phyloP scores from a whole-genome alignment of 2,113 vertebrate species.

The Pleuronectes platessa region DNA sequence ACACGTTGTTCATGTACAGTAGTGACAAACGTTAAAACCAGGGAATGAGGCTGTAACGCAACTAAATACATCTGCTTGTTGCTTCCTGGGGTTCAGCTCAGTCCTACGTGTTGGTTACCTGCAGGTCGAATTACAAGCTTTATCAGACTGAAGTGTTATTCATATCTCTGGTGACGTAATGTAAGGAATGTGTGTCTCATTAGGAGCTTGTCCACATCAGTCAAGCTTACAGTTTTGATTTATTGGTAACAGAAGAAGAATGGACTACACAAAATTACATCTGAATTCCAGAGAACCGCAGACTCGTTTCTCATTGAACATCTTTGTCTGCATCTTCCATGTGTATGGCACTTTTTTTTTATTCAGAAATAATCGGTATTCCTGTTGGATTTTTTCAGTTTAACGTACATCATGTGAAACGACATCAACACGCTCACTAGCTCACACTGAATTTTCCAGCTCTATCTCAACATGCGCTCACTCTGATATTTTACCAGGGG shows the following conservation, averaged over 20 bases:
- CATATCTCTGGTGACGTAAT: not conserved
- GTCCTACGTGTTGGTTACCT: constrained; percentile 10
- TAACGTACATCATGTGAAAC: not conserved
- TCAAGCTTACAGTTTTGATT: not conserved
- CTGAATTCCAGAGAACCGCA: not conserved
- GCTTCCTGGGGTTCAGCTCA: constrained; percentile 20
- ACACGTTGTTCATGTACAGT: not conserved
- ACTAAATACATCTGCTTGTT: constrained; percentile 23
- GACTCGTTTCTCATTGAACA: too few relatives aligned
- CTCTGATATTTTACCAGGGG: too few relatives aligned
- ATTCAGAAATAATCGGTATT: not conserved
- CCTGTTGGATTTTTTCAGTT: not conserved
- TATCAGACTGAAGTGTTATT: not conserved
- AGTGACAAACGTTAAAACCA: constrained; percentile 13
- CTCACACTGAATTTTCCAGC: too few relatives aligned
- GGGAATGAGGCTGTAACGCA: not conserved
- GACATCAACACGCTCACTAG: too few relatives aligned
- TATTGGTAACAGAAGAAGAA: not conserved
- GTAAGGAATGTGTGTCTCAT: not conserved
- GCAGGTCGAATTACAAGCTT: not conserved
- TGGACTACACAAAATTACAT: not conserved
- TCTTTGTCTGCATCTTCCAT: not conserved
- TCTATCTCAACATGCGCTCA: too few relatives aligned
- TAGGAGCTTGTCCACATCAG: not conserved
- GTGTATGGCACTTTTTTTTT: not conserved